Percentiles rank a stretch among this genome's conserved stretches.
Conservation (phyloP, 2,888 invertebrate species). For the Hydrotaea diabolus region DNA sequence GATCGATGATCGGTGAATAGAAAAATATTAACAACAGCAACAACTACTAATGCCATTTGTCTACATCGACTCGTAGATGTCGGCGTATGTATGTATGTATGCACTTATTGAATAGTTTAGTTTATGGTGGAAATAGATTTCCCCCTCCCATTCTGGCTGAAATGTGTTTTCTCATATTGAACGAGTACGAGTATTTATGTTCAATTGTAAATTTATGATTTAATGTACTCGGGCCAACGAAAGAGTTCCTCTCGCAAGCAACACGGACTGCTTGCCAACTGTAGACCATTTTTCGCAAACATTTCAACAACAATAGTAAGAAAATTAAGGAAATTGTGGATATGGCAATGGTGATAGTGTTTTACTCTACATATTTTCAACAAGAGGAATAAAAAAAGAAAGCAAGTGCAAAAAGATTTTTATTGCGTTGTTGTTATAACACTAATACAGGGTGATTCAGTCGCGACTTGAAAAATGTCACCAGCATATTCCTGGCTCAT, state of each 20-base stretch:
- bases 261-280: slow-evolving; percentile 35
- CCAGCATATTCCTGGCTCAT: too few species aligned
- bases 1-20: slow-evolving; percentile 18
- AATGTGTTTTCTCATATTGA: slow-evolving; percentile 32
- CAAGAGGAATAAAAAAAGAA: too few species aligned
- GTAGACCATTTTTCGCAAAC: slow-evolving; percentile 47
- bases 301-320: too few species aligned
- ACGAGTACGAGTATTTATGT: slow-evolving; percentile 49
- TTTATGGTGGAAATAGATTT: slow-evolving; percentile 10
- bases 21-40: background rate
- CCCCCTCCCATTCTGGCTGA: slow-evolving; percentile 16
- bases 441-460: too few species aligned
- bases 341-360: background rate
- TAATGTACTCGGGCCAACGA: slow-evolving; percentile 38
- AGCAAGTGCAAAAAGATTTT: too few species aligned
- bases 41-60: background rate
- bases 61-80: background rate
- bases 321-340: background rate
- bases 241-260: background rate
- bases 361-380: background rate
- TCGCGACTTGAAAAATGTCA: too few species aligned
- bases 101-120: background rate
- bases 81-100: background rate
- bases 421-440: too few species aligned
- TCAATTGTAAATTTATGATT: slow-evolving; percentile 67